Evolutionary conservation across 53 echinoderm and acorn worm genomes (phyloP).

Genomic region (Astropecten irregularis): DNA sequence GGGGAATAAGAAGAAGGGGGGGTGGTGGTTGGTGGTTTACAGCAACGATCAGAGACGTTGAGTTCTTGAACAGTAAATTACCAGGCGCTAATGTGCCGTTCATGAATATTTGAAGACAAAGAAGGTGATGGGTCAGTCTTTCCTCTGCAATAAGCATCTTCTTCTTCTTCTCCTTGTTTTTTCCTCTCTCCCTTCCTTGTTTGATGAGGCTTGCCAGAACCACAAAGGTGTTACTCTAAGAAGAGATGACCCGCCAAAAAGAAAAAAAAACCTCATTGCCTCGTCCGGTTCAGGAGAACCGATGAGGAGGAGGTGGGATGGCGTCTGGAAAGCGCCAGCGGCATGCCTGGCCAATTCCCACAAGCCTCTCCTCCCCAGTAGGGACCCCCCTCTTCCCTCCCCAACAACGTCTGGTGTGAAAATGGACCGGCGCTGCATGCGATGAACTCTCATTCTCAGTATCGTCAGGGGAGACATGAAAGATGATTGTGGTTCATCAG

Average conservation of each 20-base stretch:
- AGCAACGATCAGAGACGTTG: too few species aligned
- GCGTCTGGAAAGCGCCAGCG: constrained; percentile 5
- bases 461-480: not conserved
- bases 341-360: constrained; percentile 45
- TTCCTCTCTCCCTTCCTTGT: too few species aligned
- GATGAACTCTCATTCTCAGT: not conserved
- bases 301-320: constrained; percentile 11
- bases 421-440: constrained; percentile 7
- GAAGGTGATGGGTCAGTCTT: not conserved
- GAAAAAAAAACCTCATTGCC: constrained; percentile 32
- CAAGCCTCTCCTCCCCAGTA: constrained; percentile 1
- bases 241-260: constrained; percentile 36
- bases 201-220: constrained; percentile 25
- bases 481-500: not conserved
- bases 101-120: constrained; percentile 45
- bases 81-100: not conserved
- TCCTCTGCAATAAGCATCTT: too few species aligned
- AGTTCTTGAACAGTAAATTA: not conserved
- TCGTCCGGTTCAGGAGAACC: not conserved
- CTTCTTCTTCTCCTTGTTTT: too few species aligned
- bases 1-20: too few species aligned
- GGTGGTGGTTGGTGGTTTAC: too few species aligned
- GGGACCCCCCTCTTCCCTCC: too few species aligned
- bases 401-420: constrained; percentile 19
- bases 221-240: constrained; percentile 16